Evolutionary conservation across 2,797 vertebrate species (phyloP), one percentile per base, ranked within the genome.

Genomic region (Meda fulgida): DNA sequence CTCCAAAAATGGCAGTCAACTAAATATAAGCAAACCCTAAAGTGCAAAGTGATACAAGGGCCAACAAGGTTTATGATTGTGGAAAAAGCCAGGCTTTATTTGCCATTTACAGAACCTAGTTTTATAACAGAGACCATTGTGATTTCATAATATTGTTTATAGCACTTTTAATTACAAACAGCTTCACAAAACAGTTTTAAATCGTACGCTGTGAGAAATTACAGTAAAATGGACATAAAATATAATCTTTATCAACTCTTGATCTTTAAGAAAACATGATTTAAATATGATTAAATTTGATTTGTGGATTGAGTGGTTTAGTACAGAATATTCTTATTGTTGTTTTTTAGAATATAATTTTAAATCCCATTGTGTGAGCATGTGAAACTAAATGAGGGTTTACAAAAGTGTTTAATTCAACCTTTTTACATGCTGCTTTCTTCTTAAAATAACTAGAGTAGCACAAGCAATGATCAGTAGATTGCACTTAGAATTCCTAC

Each of bases 291-390:
- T 46, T 14, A 46, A 1, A 58, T 77, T 58, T 77, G 0, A 60
- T 40, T 38, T 0, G 7, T 23, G n/a, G 14, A 16, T 16, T 18
- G 14, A 48, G 16, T 18, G 46, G 46, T 48, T 48, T 48, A 48
- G 46, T 48, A 1, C 46, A 48, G 4, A 48, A 48, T 5, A 48
- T 48, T 48, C 14, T 48, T 16, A 5, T 48, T 79, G 7, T 65
- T 36, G 72, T 77, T 78, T 55, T 18, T 13, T 67, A 46, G 5
- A 73, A 40, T 34, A 40, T 4, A 18, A 18, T 75, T 83, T 38
- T 40, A 81, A 19, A 9, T 19, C 66, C 46, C 21, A 19, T 46
- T 75, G 60, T 75, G 46, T 76, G 72, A 66, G 40, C 43, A 80
- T 67, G 29, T 80, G 19, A 34, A 79, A 79, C 26, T 19, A 34